A percentile compares a stretch with the other conserved stretches of the same genome.
Conservation (phyloP, 2,888 invertebrate genomes). For the Linyphia triangularis region DNA sequence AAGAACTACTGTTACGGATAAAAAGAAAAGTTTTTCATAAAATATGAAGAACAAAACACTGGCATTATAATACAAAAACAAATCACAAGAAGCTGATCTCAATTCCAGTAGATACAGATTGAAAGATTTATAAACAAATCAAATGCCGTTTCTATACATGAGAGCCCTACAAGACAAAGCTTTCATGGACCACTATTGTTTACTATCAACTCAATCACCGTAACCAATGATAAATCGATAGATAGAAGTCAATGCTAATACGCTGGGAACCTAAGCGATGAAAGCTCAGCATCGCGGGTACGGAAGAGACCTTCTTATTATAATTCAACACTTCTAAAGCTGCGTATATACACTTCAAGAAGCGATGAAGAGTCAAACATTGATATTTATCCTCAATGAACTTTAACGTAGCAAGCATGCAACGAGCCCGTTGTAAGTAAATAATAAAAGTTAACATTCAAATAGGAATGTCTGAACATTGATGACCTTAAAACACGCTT, state of each 20-base stretch:
- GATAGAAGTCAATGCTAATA: slow-evolving; percentile 2
- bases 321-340: background rate
- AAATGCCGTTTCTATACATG: too few species aligned
- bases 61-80: background rate
- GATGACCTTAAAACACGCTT: too few species aligned
- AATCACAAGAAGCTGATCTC: background rate
- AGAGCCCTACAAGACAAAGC: background rate
- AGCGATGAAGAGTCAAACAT: too few species aligned
- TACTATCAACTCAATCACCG: slow-evolving; percentile 6
- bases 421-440: too few species aligned
- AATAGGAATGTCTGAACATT: too few species aligned
- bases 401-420: too few species aligned
- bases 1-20: too few species aligned
- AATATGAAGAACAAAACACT: too few species aligned
- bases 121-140: background rate
- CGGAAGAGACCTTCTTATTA: background rate
- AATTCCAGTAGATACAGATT: background rate
- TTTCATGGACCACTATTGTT: background rate
- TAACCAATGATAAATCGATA: background rate
- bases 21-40: too few species aligned
- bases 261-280: background rate
- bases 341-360: background rate
- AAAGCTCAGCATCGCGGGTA: background rate
- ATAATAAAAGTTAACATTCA: too few species aligned
- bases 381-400: too few species aligned